Base-by-base conservation (phyloP, 2,888 invertebrate species). In the Beris chalybata region DNA sequence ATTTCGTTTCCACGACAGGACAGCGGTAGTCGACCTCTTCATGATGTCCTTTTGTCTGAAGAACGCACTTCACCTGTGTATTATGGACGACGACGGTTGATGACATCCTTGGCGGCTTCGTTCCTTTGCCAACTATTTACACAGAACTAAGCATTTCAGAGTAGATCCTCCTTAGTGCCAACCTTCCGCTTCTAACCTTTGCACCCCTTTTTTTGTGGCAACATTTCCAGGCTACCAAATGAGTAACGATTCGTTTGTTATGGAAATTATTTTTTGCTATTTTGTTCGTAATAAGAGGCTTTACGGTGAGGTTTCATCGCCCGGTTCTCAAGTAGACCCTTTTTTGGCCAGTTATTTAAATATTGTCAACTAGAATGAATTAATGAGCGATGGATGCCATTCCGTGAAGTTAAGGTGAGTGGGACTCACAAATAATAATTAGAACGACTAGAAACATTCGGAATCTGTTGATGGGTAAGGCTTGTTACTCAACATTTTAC, bases 221-320 rank as follows among this genome's bases (percentile, higher is more conserved):
- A 31, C 6, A n/a, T 56, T 15, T 11, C 1, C 43, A n/a, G 58
- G 58, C 52, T 64, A 38, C 53, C 48, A 67, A 67, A 64, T 67
- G 64, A 67, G 58, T 64, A 57, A 67, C 58, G 64, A 64, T 64
- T 64, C 58, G 67, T 67, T 67, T 64, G 64, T 58, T 67, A 67
- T 67, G 67, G 64, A 64, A 67, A 67, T 67, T 52, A 22, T 22
- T 47, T 66, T 57, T 61, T 48, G 61, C 50, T 61, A 15, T 52
- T 61, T 61, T 50, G 12, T 48, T 65, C 64, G 48, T 65, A 65
- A 65, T 59, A 59, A 65, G 47, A 55, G 64, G 55, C 55, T 56
- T 65, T 56, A 48, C 13, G 64, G 50, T 47, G 64, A 38, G 38
- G 38, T 9, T 38, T 4, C 5, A 38, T 3, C 9, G 1, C 56